Conservation (phyloP, 2,113 vertebrate genomes). For the Trogon surrucura region DNA sequence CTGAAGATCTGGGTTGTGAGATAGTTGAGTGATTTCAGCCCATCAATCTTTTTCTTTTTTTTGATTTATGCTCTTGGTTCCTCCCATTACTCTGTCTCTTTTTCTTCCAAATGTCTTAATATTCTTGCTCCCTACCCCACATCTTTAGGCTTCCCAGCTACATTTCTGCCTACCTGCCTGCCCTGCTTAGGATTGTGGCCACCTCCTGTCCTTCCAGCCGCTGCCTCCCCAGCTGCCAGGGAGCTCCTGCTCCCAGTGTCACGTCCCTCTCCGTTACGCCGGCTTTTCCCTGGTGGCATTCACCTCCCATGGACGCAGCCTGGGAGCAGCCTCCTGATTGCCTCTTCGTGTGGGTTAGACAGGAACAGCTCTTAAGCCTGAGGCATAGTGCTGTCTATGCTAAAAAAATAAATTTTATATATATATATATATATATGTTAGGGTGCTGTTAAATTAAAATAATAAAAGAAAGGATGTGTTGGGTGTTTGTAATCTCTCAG, state of each 20-base stretch:
- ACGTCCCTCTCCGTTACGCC: too few relatives aligned
- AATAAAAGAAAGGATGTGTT: too few relatives aligned
- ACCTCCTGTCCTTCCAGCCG: background rate
- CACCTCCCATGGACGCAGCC: background rate
- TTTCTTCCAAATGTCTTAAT: background rate
- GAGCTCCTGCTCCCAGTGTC: background rate
- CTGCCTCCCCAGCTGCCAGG: background rate
- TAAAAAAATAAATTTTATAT: too few relatives aligned
- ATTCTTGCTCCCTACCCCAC: background rate
- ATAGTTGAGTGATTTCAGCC: accelerated
- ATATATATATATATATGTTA: background rate
- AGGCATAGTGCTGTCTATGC: accelerated
- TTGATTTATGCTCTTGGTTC: background rate
- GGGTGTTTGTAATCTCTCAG: background rate
- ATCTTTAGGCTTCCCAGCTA: too few relatives aligned
- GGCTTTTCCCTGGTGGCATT: background rate
- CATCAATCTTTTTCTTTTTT: background rate
- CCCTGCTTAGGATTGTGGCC: background rate
- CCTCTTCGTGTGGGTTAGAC: background rate
- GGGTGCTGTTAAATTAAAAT: background rate
- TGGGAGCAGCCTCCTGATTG: too few relatives aligned
- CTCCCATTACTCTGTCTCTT: background rate
- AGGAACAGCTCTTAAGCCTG: too few relatives aligned
- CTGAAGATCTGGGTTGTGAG: too few relatives aligned
- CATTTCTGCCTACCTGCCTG: background rate